Evolutionary conservation across 2,888 invertebrate genomes (phyloP), one percentile per base, ranked within the genome.

Genomic region (Yponomeuta evonymella): DNA sequence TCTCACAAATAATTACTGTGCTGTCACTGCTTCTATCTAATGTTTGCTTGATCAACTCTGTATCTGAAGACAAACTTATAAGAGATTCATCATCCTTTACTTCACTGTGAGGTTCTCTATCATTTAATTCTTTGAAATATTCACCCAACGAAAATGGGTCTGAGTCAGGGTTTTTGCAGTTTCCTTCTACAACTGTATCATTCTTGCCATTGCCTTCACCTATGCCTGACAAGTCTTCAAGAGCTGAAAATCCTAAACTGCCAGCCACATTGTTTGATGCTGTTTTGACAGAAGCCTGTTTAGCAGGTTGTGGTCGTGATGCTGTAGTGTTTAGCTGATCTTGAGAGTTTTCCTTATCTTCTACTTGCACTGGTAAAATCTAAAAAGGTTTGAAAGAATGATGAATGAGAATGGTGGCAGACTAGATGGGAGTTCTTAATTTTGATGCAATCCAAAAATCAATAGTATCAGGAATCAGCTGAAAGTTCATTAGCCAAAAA

Each of bases 41-140:
- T 15, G 15, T 12, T 58, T 12, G 51, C 15, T 58, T 65, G 58
- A 69, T 73, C 48, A 80, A 68, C 64, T 83, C 81, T 69, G 79
- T 82, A 68, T 76, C 75, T 2, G 81, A 83, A 9, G 82, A 82
- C 15, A 78, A 64, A 23, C 79, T 77, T 76, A 76, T 73, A 23
- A 79, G 68, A 58, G 78, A 76, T 70, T 69, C 33, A 36, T 76
- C 66, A 10, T 70, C 73, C 65, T 69, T 33, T 23, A 65, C 11
- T 29, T 65, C 65, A 30, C 29, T 65, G 30, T 65, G 51, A 58
- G 51, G 15, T 58, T 15, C 65, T 65, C 11, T 11, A 12, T 65
- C n/a, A 65, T 33, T 23, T 0, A 65, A 12, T 4, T 33, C 33
- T 65, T 15, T 15, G 12, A 58, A 58, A 58, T 12, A 15, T 15